These are phyloP conservation scores for Theocolax elegans DNA, from an alignment of 1,140 invertebrate genomes.

Conservation along the genomic window DNA sequence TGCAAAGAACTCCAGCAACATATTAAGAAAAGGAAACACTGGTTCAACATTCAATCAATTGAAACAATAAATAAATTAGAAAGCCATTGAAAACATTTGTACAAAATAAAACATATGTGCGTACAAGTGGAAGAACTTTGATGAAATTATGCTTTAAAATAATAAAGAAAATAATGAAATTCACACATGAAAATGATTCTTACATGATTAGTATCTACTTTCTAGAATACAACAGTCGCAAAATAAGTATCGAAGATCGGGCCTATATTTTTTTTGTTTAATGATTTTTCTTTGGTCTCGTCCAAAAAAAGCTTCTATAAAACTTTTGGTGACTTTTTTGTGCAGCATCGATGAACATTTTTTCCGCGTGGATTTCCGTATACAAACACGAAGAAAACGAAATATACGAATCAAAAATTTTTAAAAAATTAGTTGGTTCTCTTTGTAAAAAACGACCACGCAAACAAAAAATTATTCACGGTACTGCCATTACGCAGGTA, in stretches of 20 bases:
- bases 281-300: constrained; percentile 59
- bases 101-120: constrained; percentile 35
- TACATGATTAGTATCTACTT: constrained; percentile 11
- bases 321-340: constrained; percentile 49
- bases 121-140: constrained; percentile 41
- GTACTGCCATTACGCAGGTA: constrained; percentile 10
- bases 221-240: constrained; percentile 5
- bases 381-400: neutral
- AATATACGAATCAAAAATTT: constrained; percentile 9
- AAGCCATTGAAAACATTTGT: constrained; percentile 1
- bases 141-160: constrained; percentile 27
- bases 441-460: constrained; percentile 17
- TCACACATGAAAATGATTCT: neutral
- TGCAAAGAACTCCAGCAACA: too few species aligned
- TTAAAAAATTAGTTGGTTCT: neutral
- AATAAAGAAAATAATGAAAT: constrained; percentile 11
- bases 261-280: constrained; percentile 52
- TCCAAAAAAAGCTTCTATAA: constrained; percentile 49
- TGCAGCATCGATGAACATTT: constrained; percentile 21
- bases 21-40: too few species aligned
- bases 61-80: neutral
- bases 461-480: constrained; percentile 31
- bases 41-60: too few species aligned
- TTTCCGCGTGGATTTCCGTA: constrained; percentile 11
- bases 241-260: constrained; percentile 48